Evolutionary conservation across 2,888 invertebrate genomes (phyloP), one percentile per base, ranked within the genome.

Genomic region (Pheosia tremula): DNA sequence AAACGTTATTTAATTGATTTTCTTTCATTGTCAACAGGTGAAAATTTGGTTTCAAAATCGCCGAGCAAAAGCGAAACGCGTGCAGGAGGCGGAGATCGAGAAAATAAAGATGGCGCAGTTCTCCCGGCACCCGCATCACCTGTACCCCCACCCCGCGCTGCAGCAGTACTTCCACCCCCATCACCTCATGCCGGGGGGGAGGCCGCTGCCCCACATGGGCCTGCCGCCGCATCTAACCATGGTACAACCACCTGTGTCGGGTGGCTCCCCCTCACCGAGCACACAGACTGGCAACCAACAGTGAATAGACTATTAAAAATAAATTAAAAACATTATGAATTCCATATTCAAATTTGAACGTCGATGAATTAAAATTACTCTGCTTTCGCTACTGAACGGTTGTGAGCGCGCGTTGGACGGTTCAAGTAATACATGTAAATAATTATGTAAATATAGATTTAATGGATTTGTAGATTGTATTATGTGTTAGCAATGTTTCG

Each of bases 81-180:
- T 99, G 37, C 99, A 99, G 89, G 99, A 99, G 90, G 99, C 99
- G 65, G 99, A 99, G 94, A 96, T 99, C 64, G 99, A 99, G 91
- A 99, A 99, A 92, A 94, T 99, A 83, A 97, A 99, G 93, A 97
- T 97, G 97, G 94, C 94, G 81, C 95, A 95, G 76, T 93, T 95
- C 74, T 90, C 95, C 57, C 94, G 95, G 57, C 95, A 95, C 81
- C 95, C 94, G 69, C 95, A 95, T 85, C 93, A 94, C 72, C 82
- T 91, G 76, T 94, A 95, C 76, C 95, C 95, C 69, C 95, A 95
- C 76, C 95, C 95, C 13, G 87, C 90, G 66, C 87, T 95, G 76
- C 95, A 95, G 86, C 95, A 95, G 78, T 95, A 95, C 86, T 95
- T 95, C 80, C 91, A 95, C 78, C 94, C 94, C 37, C 95, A 95